phyloP scores from a whole-genome alignment of 1,140 invertebrate genomes.

The Plodia interpunctella region DNA sequence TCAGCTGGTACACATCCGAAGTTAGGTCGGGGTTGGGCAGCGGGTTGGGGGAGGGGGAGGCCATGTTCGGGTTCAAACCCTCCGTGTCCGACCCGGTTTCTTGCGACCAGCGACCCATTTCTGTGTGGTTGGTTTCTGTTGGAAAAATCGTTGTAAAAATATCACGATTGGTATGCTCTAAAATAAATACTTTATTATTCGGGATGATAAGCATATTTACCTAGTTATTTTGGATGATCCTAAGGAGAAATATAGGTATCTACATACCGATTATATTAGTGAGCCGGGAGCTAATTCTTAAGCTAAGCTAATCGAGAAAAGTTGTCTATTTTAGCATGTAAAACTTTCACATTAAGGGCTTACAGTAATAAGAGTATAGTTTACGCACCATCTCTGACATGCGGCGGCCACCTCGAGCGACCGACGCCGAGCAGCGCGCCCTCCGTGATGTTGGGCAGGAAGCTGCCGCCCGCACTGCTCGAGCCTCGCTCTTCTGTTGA shows the following conservation, averaged over 20 bases:
- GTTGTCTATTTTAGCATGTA: too few species aligned
- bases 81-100: constrained; percentile 87
- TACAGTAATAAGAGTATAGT: too few species aligned
- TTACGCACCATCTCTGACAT: constrained; percentile 57
- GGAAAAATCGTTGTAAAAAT: background rate
- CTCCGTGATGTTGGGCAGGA: constrained; percentile 87
- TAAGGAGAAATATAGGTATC: too few species aligned
- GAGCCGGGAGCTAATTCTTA: too few species aligned
- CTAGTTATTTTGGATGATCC: too few species aligned
- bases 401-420: constrained; percentile 58
- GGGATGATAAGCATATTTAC: too few species aligned
- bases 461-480: constrained; percentile 71
- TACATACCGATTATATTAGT: too few species aligned
- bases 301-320: too few species aligned
- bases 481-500: constrained; percentile 46
- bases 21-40: constrained; percentile 85
- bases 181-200: too few species aligned
- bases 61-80: constrained; percentile 65
- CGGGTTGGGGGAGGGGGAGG: constrained; percentile 83
- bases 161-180: too few species aligned
- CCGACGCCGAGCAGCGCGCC: constrained; percentile 76
- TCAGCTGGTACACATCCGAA: constrained; percentile 77
- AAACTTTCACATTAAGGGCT: too few species aligned
- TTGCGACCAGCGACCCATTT: constrained; percentile 86
- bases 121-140: constrained; percentile 46